A percentile compares a stretch with the other conserved stretches of the same genome.
These are phyloP conservation scores for Ophiodon elongatus DNA, from an alignment of 2,113 vertebrate species.

Conservation along the genomic window DNA sequence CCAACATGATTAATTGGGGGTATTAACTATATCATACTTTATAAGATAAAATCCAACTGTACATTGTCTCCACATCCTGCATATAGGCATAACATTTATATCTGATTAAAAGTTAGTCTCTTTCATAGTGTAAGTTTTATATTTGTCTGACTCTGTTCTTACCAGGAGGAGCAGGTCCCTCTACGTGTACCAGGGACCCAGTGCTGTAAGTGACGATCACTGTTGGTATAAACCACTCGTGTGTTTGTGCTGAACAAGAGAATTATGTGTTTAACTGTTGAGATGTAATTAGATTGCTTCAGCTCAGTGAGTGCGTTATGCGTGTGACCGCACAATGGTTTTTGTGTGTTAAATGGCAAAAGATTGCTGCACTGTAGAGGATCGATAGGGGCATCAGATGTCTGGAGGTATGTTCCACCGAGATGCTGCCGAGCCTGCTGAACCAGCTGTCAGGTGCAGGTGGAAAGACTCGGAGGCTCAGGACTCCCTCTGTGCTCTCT, in stretches of 20 bases:
- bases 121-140: not conserved
- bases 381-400: constrained; percentile 74
- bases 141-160: constrained; percentile 75
- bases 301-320: constrained; percentile 44
- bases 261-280: constrained; percentile 32
- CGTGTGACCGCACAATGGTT: constrained; percentile 52
- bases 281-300: constrained; percentile 61
- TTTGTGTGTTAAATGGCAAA: constrained; percentile 37
- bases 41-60: constrained; percentile 11
- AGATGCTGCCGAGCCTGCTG: constrained; percentile 62
- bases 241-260: constrained; percentile 43
- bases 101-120: not conserved
- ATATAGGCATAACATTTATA: not conserved
- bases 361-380: constrained; percentile 35
- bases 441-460: constrained; percentile 64
- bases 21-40: not conserved
- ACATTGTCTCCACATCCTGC: not conserved
- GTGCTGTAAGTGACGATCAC: constrained; percentile 91
- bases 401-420: constrained; percentile 47
- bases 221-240: constrained; percentile 33
- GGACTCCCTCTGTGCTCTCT: constrained; percentile 20
- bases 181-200: constrained; percentile 91
- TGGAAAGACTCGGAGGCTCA: constrained; percentile 38
- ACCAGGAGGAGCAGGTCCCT: constrained; percentile 92
- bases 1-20: constrained; percentile 25